phyloP scores from a whole-genome alignment of 2,888 invertebrate species.

The Latrodectus hesperus region DNA sequence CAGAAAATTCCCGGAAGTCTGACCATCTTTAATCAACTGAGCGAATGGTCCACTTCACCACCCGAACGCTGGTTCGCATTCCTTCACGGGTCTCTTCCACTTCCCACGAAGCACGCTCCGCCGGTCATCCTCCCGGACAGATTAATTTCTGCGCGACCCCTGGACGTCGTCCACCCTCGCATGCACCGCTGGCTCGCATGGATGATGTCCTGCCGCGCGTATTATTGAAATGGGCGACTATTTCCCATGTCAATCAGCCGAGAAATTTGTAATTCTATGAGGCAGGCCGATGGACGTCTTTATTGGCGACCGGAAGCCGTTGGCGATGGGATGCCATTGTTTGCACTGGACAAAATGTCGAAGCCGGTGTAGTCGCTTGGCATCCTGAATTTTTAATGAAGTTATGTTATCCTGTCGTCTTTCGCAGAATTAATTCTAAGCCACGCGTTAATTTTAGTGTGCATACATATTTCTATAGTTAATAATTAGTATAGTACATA shows the following conservation, averaged over 20 bases:
- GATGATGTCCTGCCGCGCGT: not conserved
- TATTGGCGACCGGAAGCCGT: too few relatives aligned
- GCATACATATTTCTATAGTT: too few relatives aligned
- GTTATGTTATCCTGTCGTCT: too few relatives aligned
- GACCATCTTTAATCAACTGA: not conserved
- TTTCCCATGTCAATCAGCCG: not conserved
- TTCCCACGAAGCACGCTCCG: constrained; percentile 44
- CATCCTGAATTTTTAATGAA: too few relatives aligned
- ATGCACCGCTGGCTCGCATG: not conserved
- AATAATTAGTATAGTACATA: too few relatives aligned
- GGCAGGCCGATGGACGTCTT: too few relatives aligned
- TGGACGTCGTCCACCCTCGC: not conserved
- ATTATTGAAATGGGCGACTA: not conserved
- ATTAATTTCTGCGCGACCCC: constrained; percentile 42
- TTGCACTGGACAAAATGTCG: too few relatives aligned
- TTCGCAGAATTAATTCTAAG: too few relatives aligned
- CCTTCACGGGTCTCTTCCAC: constrained; percentile 29
- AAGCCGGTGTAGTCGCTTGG: too few relatives aligned
- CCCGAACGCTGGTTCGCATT: constrained; percentile 12
- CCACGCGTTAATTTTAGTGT: too few relatives aligned
- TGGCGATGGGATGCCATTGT: too few relatives aligned
- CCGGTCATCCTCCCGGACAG: constrained; percentile 26
- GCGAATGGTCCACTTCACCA: not conserved
- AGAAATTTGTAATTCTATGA: not conserved
- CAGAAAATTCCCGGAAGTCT: not conserved